Conservation (phyloP, 1,140 invertebrate species). For the Glossosoma conforme region DNA sequence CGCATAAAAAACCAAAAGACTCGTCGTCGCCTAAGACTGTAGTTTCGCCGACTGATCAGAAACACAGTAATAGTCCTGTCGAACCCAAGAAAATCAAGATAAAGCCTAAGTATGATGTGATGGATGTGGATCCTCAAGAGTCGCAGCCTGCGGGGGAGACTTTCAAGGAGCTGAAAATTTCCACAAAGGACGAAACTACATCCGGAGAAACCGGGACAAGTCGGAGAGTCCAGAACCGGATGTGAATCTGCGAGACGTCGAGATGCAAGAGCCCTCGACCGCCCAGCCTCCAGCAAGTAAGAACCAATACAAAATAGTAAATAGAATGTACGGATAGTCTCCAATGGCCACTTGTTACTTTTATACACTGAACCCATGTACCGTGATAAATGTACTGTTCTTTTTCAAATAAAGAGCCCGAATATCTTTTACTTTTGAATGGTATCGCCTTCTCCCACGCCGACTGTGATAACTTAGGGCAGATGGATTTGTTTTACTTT, state of each 20-base stretch:
- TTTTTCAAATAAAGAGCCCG: slow-evolving; percentile 10
- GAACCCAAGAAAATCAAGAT: slow-evolving; percentile 18
- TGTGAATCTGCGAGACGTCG: not conserved
- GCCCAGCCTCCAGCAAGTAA: slow-evolving; percentile 41
- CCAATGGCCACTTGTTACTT: too few species aligned
- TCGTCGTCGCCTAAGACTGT: not conserved
- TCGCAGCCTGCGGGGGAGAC: slow-evolving; percentile 32
- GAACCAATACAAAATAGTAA: slow-evolving; percentile 2
- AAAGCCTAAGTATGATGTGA: slow-evolving; percentile 11
- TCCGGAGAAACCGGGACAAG: slow-evolving; percentile 56
- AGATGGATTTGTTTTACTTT: too few species aligned
- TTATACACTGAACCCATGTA: slow-evolving; percentile 1
- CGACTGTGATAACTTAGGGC: slow-evolving; percentile 1
- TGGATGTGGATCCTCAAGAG: slow-evolving; percentile 16
- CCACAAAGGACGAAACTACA: slow-evolving; percentile 59
- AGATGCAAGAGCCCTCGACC: slow-evolving; percentile 6
- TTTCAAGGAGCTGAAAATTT: slow-evolving; percentile 59
- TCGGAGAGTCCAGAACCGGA: slow-evolving; percentile 44
- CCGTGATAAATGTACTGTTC: slow-evolving; percentile 7
- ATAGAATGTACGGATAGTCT: slow-evolving; percentile 7
- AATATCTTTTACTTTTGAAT: not conserved
- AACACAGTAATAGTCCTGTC: too few species aligned
- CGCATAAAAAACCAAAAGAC: slow-evolving; percentile 15
- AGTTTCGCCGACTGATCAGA: too few species aligned
- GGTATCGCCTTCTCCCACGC: not conserved